Evolutionary conservation across 2,888 invertebrate genomes (phyloP), one percentile per base, ranked within the genome.

Genomic region (Rhingia campestris): DNA sequence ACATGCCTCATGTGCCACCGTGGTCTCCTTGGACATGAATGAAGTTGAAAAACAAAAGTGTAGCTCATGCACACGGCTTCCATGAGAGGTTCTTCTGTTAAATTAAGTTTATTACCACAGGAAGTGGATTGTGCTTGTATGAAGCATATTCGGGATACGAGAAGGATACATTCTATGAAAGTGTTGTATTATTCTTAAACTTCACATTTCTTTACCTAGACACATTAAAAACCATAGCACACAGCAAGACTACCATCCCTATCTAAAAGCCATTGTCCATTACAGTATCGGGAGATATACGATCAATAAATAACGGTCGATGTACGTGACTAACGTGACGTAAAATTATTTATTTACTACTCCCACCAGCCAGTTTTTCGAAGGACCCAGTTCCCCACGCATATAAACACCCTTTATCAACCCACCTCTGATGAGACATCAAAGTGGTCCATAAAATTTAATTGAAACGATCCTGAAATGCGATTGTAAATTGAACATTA

Each of bases 401-500:
- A 2, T 14, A 7, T 47, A 14, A 9, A 9, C 14, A 47, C 47
- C 4, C 7, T 6, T 22, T 37, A 22, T 5, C 22, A 22, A 9
- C 39, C 64, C 22, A 9, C 37, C 37, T 2, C 49, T 5, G 37
- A 37, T 56, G 14, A 9, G 3, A 7, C 37, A 14, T 56, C 56
- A 56, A 56, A 37, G 79, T 84, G 70, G 47, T 43, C 54, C 74
- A 79, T 84, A 79, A 84, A 79, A 84, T 84, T 79, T 79, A 82
- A 82, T 77, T 82, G 73, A 77, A 82, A 66, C 58, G 82, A 77
- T 73, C 77, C 53, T 63, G 73, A 77, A 82, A 77, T 77, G 67
- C 72, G 67, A 77, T 73, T 82, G 82, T 79, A 82, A 82, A 82
- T 77, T 82, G 82, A 43, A 77, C 67, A 82, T 82, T 76, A 54